These are phyloP conservation scores for Rhinopithecus roxellana DNA, from an alignment of 2,113 vertebrate species.

Conservation along the genomic window DNA sequence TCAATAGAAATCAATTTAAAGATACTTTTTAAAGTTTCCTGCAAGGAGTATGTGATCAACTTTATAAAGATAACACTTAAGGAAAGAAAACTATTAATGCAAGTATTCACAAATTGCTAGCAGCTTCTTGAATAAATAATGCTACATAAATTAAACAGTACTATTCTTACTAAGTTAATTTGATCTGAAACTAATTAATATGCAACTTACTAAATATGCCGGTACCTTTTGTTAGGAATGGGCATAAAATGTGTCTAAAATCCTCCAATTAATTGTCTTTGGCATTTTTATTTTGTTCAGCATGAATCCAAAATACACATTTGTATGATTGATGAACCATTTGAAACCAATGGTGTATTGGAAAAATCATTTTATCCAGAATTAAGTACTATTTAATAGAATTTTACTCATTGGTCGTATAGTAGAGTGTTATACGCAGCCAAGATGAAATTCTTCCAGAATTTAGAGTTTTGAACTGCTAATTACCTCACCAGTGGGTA, in stretches of 20 bases:
- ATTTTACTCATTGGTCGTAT: constrained; percentile 24
- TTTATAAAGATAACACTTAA: background rate
- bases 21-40: background rate
- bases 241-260: background rate
- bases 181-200: background rate
- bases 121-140: background rate
- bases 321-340: constrained; percentile 41
- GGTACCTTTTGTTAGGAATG: background rate
- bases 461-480: constrained; percentile 14
- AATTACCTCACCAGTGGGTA: constrained; percentile 14
- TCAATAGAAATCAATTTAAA: background rate
- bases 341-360: constrained; percentile 23
- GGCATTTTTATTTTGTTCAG: background rate
- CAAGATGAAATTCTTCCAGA: constrained; percentile 59
- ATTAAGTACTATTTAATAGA: constrained; percentile 61
- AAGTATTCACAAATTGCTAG: background rate
- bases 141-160: background rate
- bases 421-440: constrained; percentile 46
- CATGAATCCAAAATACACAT: background rate
- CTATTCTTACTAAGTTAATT: background rate
- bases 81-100: background rate
- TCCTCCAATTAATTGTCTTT: background rate
- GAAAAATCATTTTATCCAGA: constrained; percentile 7
- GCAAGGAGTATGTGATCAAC: background rate
- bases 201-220: background rate